Base-by-base conservation (phyloP, 2,797 vertebrate genomes). In the Siniperca undulata region DNA sequence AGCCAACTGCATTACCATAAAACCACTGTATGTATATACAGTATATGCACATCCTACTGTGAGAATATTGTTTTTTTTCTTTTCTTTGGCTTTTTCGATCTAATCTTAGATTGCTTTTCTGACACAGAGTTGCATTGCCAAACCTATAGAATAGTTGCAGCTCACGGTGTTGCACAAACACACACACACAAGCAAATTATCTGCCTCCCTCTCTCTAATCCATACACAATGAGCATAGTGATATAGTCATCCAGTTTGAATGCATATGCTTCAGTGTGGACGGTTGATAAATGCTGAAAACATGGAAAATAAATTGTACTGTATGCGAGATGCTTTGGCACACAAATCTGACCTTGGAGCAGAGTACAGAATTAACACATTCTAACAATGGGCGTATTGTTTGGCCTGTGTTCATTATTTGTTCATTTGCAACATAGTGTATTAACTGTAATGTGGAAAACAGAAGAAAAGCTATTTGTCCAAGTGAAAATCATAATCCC, bases 381-480 rank as follows among this genome's bases (percentile, higher is more conserved):
- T 82, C 42, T 69, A 20, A 88, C 83, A 89, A 89, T 86, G 61
- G 82, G 70, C 74, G 83, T 78, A 86, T 92, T 93, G 89, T 90
- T 89, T 79, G 65, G 79, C 76, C 52, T 77, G 30, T 72, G 82
- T 83, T 88, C 56, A 90, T 92, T 90, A 91, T 86, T 88, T 90
- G 78, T 82, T 88, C 75, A 76, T 91, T 90, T 91, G 78, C 76
- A 84, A 78, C 61, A 82, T 50, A 72, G 61, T 74, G 56, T 76
- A 84, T 88, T 92, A 91, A 77, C 80, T 83, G 46, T 84, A 88
- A 89, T 89, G 75, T 77, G 80, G 71, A 87, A 90, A 90, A 88
- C n/a, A 66, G 78, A 81, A 77, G 78, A 82, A 69, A 83, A 89
- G 52, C 22, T 19, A 79, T 86, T 88, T 90, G 86, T 84, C 74